Evolutionary conservation across 2,888 invertebrate genomes (phyloP), one percentile per base, ranked within the genome.

Genomic region (Cerastis rubricosa): DNA sequence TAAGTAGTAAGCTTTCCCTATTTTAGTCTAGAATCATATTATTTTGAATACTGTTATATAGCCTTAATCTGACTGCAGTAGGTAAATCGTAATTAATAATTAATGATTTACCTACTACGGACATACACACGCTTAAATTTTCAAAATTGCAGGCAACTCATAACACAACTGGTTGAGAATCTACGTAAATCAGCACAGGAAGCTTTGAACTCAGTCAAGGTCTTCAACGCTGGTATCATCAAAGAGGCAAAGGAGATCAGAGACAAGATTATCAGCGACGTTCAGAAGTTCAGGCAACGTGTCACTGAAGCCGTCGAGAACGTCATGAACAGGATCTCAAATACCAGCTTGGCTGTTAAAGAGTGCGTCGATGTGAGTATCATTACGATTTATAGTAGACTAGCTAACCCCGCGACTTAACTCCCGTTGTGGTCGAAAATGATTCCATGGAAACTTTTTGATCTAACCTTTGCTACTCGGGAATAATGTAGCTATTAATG

Each of bases 301-400:
- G 90, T 96, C 0, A 76, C 85, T 22, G 72, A 88, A 6, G 90
- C 93, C n/a, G 88, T 96, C 4, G 90, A 92, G 9, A 89, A 76
- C 29, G 85, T 94, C 0, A 83, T 88, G 47, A 91, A 93, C 22
- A 94, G 87, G 75, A 87, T 96, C 14, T 85, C 89, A 1, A 89
- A 90, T 40, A 91, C 93, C 8, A 91, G 91, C 8, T 81, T 88
- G 8, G 92, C 90, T 6, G 90, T 96, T 0, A 89, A 86, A 25
- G 89, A 89, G 5, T 96, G 96, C 83, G 90, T 95, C 72, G 89
- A 92, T 81, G 96, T 96, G 90, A 90, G 93, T 91, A 71, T 8
- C 43, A 8, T 43, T 14, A n/a, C 43, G 9, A n/a, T 40, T 17
- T 6, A 43, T 3, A 14, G 3, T 8, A 29, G 7, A 59, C 1